These are phyloP conservation scores for Autographa pulchrina DNA, from an alignment of 2,888 invertebrate genomes.

Conservation along the genomic window DNA sequence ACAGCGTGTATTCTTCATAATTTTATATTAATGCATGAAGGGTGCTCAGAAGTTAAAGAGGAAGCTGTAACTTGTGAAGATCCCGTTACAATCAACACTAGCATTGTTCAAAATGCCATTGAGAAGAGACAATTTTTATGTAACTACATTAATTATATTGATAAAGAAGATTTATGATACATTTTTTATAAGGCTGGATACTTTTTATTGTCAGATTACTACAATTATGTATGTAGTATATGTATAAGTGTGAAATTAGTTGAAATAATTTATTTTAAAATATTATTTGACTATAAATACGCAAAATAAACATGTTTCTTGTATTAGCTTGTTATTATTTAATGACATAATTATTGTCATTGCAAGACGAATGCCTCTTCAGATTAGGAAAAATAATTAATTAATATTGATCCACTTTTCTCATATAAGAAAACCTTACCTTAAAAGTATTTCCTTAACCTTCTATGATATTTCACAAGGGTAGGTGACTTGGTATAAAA, in stretches of 20 bases:
- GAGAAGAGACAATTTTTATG: slow-evolving; percentile 85
- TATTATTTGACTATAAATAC: too few relatives aligned
- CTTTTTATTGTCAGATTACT: neutral
- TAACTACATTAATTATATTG: slow-evolving; percentile 84
- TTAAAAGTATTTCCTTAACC: too few relatives aligned
- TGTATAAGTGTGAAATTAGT: neutral
- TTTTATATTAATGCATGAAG: slow-evolving; percentile 82
- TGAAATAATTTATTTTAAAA: too few relatives aligned
- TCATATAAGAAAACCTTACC: too few relatives aligned
- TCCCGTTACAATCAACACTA: slow-evolving; percentile 77
- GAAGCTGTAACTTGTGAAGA: slow-evolving; percentile 79
- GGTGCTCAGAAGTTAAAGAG: slow-evolving; percentile 76
- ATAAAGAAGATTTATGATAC: slow-evolving; percentile 56
- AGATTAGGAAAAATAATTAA: too few relatives aligned
- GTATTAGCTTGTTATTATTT: too few relatives aligned
- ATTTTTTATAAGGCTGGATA: slow-evolving; percentile 14
- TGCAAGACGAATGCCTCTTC: too few relatives aligned
- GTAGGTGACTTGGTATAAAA: too few relatives aligned
- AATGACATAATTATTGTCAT: too few relatives aligned
- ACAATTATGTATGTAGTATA: neutral
- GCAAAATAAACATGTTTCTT: too few relatives aligned
- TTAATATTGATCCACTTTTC: too few relatives aligned
- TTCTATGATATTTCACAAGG: too few relatives aligned
- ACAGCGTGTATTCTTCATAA: slow-evolving; percentile 84
- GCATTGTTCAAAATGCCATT: slow-evolving; percentile 76